Evolutionary conservation across 2,888 invertebrate species (phyloP).

Genomic region (Macropis europaea): DNA sequence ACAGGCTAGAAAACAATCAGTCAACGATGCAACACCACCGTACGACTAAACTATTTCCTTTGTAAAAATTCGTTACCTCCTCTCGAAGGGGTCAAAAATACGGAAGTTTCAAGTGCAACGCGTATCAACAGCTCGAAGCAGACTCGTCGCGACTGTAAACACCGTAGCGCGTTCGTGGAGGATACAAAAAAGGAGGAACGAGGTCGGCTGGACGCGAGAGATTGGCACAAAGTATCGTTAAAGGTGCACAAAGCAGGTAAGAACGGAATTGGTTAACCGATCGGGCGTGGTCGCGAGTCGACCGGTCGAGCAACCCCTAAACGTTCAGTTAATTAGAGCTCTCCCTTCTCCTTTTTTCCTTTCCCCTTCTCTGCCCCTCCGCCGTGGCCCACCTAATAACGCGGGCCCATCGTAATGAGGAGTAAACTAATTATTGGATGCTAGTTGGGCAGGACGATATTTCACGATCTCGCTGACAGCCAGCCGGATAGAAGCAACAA

Average conservation of each 20-base stretch:
- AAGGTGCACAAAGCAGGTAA: conserved; percentile 57
- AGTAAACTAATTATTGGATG: conserved; percentile 79
- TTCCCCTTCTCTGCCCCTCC: conserved; percentile 28
- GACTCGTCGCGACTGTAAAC: not conserved
- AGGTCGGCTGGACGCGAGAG: not conserved
- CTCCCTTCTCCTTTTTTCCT: conserved; percentile 51
- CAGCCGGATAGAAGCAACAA: conserved; percentile 68
- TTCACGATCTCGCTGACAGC: conserved; percentile 77
- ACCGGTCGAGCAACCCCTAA: conserved; percentile 72
- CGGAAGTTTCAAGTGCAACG: too few species aligned
- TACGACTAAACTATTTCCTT: too few species aligned
- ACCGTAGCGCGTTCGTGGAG: not conserved
- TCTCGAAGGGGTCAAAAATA: too few species aligned
- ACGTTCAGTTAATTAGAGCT: conserved; percentile 76
- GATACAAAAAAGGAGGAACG: not conserved
- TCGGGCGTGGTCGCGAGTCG: conserved; percentile 70
- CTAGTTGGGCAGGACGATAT: conserved; percentile 76
- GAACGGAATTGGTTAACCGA: conserved; percentile 55
- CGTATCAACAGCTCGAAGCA: not conserved
- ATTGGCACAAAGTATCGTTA: conserved; percentile 56
- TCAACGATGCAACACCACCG: too few species aligned
- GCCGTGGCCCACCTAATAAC: conserved; percentile 70
- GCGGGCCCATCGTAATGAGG: conserved; percentile 76
- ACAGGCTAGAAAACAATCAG: too few species aligned
- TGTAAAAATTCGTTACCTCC: too few species aligned